Base-by-base conservation (phyloP, 1,140 invertebrate genomes). In the Temnothorax curvispinosus region DNA sequence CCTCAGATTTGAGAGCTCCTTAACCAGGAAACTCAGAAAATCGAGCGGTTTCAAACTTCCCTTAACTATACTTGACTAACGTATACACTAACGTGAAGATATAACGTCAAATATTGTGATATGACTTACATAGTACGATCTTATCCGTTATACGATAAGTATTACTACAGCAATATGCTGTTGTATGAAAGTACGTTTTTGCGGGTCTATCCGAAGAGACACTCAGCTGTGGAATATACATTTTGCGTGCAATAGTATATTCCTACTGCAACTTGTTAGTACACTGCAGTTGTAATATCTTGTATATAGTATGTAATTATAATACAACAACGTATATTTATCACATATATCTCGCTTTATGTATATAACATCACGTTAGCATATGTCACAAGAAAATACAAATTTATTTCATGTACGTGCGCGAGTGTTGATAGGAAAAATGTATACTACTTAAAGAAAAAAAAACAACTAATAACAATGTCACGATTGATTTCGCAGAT, bases 71-170 rank as follows among this genome's bases (percentile, higher is more conserved):
- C 78, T 81, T 44, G 77, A 11, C 60, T 69, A 67, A 80, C 35
- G 47, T 81, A 41, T 54, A 69, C 41, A 69, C 77, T 69, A 81
- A 69, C 64, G 27, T 41, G 38, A n/a, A 81, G 21, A 41, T 4
- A 44, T 44, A 81, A 71, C 52, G 52, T 56, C 64, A 56, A 44
- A 56, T 90, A 91, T 89, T 90, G 88, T 85, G 89, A 81, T 90
- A 90, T 87, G 91, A n/a, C 47, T 52, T 54, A 44, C 35, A 38
- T 18, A 80, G 35, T 32, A 44, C 21, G 47, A 56, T 71, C 52
- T 56, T 27, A 69, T 69, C 41, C 41, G 52, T 15, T 41, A 7
- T 69, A 56, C 21, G 77, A 7, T 18, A 65, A 69, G 21, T 69
- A 69, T 71, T 41, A 67, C 78, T 71, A 21, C 38, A 32, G 65